Percentiles rank a stretch among this genome's conserved stretches.
These are phyloP conservation scores for Numida meleagris DNA, from an alignment of 2,113 vertebrate species.

Conservation along the genomic window DNA sequence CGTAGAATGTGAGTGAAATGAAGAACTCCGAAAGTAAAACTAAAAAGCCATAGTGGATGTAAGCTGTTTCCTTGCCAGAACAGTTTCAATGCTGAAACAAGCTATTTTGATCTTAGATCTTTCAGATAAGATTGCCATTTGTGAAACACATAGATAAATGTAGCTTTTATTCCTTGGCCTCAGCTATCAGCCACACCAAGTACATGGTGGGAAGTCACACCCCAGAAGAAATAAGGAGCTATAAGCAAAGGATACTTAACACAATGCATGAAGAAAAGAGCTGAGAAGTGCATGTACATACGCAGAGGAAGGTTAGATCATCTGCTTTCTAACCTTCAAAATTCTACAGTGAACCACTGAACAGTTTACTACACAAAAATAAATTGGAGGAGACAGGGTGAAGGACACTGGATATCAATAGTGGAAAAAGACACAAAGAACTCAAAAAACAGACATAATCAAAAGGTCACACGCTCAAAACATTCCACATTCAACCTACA, in stretches of 20 bases:
- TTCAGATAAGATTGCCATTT: background rate
- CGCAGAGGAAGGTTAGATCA: background rate
- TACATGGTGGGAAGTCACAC: background rate
- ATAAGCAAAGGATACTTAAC: background rate
- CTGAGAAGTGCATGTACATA: background rate
- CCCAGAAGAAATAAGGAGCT: background rate
- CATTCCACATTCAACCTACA: fast-evolving
- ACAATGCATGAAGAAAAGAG: background rate
- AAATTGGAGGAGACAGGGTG: background rate
- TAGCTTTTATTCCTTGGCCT: background rate
- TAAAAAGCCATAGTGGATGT: background rate
- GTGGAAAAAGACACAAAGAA: background rate
- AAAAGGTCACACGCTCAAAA: background rate
- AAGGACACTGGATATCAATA: background rate
- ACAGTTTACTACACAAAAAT: background rate
- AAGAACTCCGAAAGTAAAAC: background rate
- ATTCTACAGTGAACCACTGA: background rate
- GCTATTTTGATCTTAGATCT: background rate
- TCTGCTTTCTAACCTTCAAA: background rate
- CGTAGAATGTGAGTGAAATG: background rate
- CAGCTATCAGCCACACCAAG: background rate
- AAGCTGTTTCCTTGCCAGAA: background rate
- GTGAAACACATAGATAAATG: background rate
- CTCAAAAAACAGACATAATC: background rate
- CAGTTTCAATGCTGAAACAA: background rate